A percentile compares a stretch with the other conserved stretches of the same genome.
Evolutionary conservation across 2,888 invertebrate genomes (phyloP).

Genomic region (Pherbina coryleti): DNA sequence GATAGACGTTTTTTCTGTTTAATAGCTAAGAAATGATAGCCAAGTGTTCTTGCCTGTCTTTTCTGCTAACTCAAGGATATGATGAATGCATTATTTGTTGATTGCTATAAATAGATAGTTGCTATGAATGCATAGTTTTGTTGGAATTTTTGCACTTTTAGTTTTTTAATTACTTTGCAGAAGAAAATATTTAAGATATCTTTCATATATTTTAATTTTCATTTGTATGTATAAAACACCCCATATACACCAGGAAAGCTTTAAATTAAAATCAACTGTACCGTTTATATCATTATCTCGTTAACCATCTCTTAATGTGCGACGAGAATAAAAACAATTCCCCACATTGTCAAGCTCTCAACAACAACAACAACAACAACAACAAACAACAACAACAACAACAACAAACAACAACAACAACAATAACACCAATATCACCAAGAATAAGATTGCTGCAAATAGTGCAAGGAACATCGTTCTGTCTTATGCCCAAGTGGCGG

Average conservation of each 20-base stretch:
- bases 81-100: background rate
- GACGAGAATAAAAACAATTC: background rate
- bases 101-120: too few species aligned
- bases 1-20: background rate
- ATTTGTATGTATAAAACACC: too few species aligned
- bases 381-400: background rate
- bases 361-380: background rate
- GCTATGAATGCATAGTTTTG: background rate
- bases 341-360: background rate
- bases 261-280: too few species aligned
- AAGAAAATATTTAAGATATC: too few species aligned
- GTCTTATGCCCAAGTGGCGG: background rate
- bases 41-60: background rate
- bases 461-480: background rate
- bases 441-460: background rate
- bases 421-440: background rate
- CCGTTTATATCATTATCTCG: conserved; percentile 12
- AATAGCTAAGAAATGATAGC: background rate
- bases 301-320: background rate
- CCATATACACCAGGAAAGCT: background rate
- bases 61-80: too few species aligned
- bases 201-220: too few species aligned
- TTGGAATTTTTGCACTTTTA: too few species aligned
- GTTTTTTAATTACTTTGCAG: too few species aligned
- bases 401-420: conserved; percentile 3